Base-by-base conservation (phyloP, 1,140 invertebrate species). In the Agrypnia vestita region DNA sequence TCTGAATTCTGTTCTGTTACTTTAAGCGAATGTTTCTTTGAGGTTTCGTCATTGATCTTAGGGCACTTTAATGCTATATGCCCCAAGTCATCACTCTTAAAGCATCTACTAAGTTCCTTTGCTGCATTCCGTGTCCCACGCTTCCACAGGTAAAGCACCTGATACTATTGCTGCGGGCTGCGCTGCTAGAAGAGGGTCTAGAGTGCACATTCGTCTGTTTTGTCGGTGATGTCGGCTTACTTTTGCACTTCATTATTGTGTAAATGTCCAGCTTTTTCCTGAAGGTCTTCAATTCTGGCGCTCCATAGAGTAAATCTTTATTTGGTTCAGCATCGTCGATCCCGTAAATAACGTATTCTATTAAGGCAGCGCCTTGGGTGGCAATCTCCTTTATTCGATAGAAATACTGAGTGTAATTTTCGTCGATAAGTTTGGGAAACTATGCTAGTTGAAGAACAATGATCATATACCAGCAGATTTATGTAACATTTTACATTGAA, bases 1-100 rank as follows among this genome's bases (percentile, higher is more conserved):
- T 53, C 51, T 53, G 51, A 53, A n/a, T 53, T 15, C 17, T 53
- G 51, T 11, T n/a, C 51, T n/a, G 51, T 53, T 53, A 53, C 51
- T 53, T 53, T 53, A 11, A 53, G 51, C 17, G 51, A n/a, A 15
- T n/a, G n/a, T n/a, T 11, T 53, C 51, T 53, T 53, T 11, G 51
- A 53, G 51, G 51, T 53, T n/a, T 53, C 17, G 12, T n/a, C 51
- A n/a, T 15, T 53, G 12, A 53, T n/a, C 12, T 53, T 53, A 53
- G 51, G 17, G 17, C 51, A 53, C 17, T 53, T 53, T 4, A 15
- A 53, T 15, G 51, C 51, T n/a, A 53, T 53, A 15, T 53, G 51
- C 51, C 51, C 51, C 12, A 53, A 53, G 51, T 53, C 51, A 15
- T 53, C 17, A 53, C 51, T n/a, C 17, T 53, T 53, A 53, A 53